Conservation (phyloP, 2,113 vertebrate species). For the Campylomormyrus tamandua region DNA sequence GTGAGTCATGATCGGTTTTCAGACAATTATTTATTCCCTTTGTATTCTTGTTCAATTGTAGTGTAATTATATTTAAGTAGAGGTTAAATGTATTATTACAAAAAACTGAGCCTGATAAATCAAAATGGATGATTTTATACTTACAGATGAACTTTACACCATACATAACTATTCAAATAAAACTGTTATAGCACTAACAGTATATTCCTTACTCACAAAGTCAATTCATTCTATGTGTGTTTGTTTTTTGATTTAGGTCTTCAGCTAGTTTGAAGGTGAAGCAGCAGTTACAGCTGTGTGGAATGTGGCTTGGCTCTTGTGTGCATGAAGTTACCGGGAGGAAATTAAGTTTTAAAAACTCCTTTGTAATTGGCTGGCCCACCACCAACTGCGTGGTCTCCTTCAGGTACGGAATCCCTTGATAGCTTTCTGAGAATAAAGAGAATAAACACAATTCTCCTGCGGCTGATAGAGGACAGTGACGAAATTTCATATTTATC, state of each 20-base stretch:
- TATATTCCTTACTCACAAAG: background rate
- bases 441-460: background rate
- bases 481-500: background rate
- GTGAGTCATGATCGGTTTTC: constrained; percentile 44
- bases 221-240: background rate
- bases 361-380: constrained; percentile 71
- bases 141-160: background rate
- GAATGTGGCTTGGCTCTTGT: constrained; percentile 58
- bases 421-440: background rate
- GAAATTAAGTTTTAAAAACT: constrained; percentile 51
- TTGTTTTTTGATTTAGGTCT: constrained; percentile 45
- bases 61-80: background rate
- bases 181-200: background rate
- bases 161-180: background rate
- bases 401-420: constrained; percentile 54
- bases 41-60: background rate
- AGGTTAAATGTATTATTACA: background rate
- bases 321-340: constrained; percentile 58
- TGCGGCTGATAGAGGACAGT: background rate
- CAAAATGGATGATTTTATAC: background rate
- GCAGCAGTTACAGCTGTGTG: constrained; percentile 57
- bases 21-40: background rate
- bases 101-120: background rate
- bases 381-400: constrained; percentile 63
- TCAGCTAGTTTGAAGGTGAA: constrained; percentile 67